These are phyloP conservation scores for Pissodes strobi DNA, from an alignment of 1,140 invertebrate genomes.

Conservation along the genomic window DNA sequence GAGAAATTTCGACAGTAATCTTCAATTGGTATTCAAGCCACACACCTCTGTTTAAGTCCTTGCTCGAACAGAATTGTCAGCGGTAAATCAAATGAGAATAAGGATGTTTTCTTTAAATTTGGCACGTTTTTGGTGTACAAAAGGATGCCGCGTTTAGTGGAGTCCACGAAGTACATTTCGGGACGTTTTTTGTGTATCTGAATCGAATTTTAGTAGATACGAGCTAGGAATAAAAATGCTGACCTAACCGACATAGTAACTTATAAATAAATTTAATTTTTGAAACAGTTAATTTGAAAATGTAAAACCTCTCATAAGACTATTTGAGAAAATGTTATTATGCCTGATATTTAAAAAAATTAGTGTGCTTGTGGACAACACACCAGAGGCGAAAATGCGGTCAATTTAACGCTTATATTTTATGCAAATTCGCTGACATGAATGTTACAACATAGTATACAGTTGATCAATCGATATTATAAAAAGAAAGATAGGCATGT, in stretches of 20 bases:
- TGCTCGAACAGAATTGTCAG: slow-evolving; percentile 14
- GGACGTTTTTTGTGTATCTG: background rate
- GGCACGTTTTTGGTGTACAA: slow-evolving; percentile 25
- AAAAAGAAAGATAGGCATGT: too few relatives aligned
- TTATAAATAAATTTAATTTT: too few relatives aligned
- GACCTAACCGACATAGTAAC: background rate
- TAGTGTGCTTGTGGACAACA: too few relatives aligned
- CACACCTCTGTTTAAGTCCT: slow-evolving; percentile 16
- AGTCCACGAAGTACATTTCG: background rate
- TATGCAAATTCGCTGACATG: too few relatives aligned
- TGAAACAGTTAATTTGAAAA: too few relatives aligned
- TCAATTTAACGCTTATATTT: too few relatives aligned
- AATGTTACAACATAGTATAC: too few relatives aligned
- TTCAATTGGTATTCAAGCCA: slow-evolving; percentile 13
- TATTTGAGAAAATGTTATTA: too few relatives aligned
- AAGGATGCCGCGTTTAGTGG: slow-evolving; percentile 20
- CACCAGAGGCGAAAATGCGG: too few relatives aligned
- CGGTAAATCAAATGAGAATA: slow-evolving; percentile 26
- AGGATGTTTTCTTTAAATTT: slow-evolving; percentile 36
- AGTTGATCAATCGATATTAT: too few relatives aligned
- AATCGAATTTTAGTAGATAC: slow-evolving; percentile 22
- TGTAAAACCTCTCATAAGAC: too few relatives aligned
- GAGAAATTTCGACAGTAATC: slow-evolving; percentile 16
- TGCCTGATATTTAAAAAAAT: too few relatives aligned
- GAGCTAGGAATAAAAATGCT: slow-evolving; percentile 5